Percentiles rank a stretch among this genome's conserved stretches.
Conservation (phyloP, 2,797 vertebrate species). For the Malacoctenus gilli region DNA sequence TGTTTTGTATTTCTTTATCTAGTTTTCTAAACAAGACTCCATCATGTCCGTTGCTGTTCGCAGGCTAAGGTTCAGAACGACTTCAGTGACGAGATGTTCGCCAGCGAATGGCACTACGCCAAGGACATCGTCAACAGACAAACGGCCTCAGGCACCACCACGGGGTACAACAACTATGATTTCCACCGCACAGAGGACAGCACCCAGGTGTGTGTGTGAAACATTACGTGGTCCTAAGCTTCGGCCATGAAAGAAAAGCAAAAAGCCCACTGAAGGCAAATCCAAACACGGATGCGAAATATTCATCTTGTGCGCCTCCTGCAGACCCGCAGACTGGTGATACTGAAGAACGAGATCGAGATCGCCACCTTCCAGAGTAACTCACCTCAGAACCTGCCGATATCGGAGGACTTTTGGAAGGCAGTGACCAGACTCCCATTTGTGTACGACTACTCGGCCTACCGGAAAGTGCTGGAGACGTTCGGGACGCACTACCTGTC, state of each 20-base stretch:
- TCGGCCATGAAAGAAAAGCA: too few relatives aligned
- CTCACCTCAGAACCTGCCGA: slow-evolving; percentile 67
- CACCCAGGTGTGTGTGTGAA: slow-evolving; percentile 56
- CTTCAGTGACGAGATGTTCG: slow-evolving; percentile 87
- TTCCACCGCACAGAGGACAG: slow-evolving; percentile 19
- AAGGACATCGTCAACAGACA: slow-evolving; percentile 63
- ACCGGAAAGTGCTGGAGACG: slow-evolving; percentile 82
- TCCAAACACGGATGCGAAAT: too few relatives aligned
- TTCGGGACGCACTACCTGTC: slow-evolving; percentile 92
- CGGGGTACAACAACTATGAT: slow-evolving; percentile 57
- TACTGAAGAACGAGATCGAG: slow-evolving; percentile 82
- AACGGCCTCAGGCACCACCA: slow-evolving; percentile 44
- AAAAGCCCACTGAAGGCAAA: too few relatives aligned
- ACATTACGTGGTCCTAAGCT: too few relatives aligned
- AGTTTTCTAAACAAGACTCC: too few relatives aligned
- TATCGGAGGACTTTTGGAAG: slow-evolving; percentile 88
- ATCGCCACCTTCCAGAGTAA: slow-evolving; percentile 88
- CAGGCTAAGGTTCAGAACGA: slow-evolving; percentile 89
- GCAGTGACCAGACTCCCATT: slow-evolving; percentile 85
- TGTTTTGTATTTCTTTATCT: too few relatives aligned
- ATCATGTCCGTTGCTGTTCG: too few relatives aligned
- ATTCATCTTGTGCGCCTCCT: neutral
- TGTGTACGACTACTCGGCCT: slow-evolving; percentile 84
- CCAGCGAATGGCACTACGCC: slow-evolving; percentile 88
- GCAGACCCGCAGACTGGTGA: slow-evolving; percentile 82